Evolutionary conservation across 2,797 vertebrate genomes (phyloP), one percentile per base, ranked within the genome.

Genomic region (Macroramphosus scolopax): DNA sequence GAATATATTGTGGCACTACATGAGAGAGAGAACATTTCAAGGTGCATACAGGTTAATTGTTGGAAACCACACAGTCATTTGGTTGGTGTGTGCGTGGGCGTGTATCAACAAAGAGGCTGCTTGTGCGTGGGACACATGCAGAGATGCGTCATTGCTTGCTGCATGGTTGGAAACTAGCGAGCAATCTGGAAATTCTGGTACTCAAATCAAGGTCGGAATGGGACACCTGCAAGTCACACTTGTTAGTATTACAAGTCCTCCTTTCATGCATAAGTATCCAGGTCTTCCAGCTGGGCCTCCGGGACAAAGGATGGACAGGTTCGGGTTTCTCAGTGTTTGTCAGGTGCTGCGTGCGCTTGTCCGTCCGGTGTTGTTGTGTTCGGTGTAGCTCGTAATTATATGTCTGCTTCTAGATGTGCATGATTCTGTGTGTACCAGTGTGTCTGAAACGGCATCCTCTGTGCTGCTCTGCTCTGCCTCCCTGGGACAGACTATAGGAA

Each of bases 401-500:
- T 58, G 76, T 39, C 56, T 56, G 58, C 57, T 71, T 86, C 64
- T 75, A 70, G 61, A 75, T 75, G 73, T 67, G 53, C 63, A 55
- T 71, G 63, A 45, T 54, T 76, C 59, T 68, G 56, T 22, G 63
- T 79, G 72, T 80, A 58, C 75, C 75, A 75, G 79, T 74, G 81
- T 69, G 65, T 82, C 45, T 73, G 55, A 64, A 64, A 71, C 37
- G 33, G 71, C 53, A 12, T 63, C 47, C n/a, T n/a, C n/a, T n/a
- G n/a, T 62, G 84, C 53, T 80, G 78, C 47, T 75, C 42, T 24
- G 44, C 16, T 36, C 12, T 12, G 8, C 9, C 6, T 12, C 8
- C n/a, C 13, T 1, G 53, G 44, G 31, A 15, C 22, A 7, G 47
- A 82, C 91, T 93, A 97, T 88, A 97, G 89, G 87, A 97, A 97